Conservation (phyloP, 2,113 vertebrate genomes). For the Colius striatus region DNA sequence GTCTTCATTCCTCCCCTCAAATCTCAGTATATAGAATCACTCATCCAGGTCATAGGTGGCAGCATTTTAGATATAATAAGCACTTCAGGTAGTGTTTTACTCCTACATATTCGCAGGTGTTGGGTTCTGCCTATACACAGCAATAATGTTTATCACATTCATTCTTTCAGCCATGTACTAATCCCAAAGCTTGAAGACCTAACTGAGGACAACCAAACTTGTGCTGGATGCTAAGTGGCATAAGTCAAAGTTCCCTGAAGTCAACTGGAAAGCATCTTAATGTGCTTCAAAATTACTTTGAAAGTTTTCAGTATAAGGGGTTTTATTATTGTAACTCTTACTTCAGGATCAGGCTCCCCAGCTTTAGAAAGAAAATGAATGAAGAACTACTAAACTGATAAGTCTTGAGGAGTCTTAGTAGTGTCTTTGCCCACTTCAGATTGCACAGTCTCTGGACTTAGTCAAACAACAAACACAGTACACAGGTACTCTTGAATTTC, state of each 20-base stretch:
- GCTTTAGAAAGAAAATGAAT: neutral
- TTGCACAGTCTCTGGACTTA: neutral
- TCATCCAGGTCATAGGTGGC: neutral
- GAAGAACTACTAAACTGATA: neutral
- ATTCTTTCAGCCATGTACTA: neutral
- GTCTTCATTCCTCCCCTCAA: neutral
- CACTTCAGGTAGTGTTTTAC: neutral
- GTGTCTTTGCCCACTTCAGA: neutral
- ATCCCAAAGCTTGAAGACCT: neutral
- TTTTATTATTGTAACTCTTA: neutral
- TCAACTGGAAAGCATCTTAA: neutral
- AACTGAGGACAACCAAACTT: neutral
- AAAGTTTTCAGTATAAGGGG: neutral
- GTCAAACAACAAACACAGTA: neutral
- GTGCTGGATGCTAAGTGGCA: neutral
- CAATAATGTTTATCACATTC: neutral
- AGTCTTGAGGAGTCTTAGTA: too few relatives aligned
- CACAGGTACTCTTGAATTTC: neutral
- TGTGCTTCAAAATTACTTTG: neutral
- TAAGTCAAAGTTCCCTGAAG: neutral
- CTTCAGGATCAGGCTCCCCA: neutral
- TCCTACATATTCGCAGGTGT: neutral
- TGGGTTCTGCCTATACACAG: neutral
- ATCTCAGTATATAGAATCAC: neutral
- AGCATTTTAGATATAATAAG: neutral